Evolutionary conservation across 2,888 invertebrate species (phyloP), one percentile per base, ranked within the genome.

Genomic region (Sphecodes monilicornis): DNA sequence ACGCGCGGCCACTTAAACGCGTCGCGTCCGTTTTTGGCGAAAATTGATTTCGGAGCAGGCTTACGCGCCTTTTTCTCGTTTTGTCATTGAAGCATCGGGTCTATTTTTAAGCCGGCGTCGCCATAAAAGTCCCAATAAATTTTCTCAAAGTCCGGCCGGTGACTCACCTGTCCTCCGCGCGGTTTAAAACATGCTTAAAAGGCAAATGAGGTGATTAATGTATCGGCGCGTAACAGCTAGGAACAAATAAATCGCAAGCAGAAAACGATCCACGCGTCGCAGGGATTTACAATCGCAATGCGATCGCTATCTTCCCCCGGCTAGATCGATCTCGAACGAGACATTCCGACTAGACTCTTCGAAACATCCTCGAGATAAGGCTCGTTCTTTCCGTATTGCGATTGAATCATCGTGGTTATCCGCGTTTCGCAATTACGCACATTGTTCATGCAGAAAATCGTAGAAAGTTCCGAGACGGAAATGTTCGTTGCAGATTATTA

Each of bases 121-220:
- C 79, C 82, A 79, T 82, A 82, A 78, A 71, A 74, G 82, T 70
- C 74, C 79, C 74, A 82, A 82, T 82, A 82, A 82, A 79, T 79
- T 82, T 82, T 64, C 79, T 79, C 39, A 32, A 74, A 46, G 72
- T 57, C 68, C 57, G 26, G 39, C 57, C 39, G 80, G 68, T 80
- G 80, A 83, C 76, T 76, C 83, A 80, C 57, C 72, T 80, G 72
- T 83, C 66, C 72, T 76, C 57, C 72, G 69, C 57, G 57, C 66
- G 57, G 76, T 80, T 80, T 76, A 57, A 82, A 76, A 80, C 80
- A 43, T 68, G 26, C 83, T 76, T 81, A 76, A 81, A 81, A 84
- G 73, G 84, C 84, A 84, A 80, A 84, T 77, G 81, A 81, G 81
- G 68, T 64, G 81, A 84, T 84, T 84, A 84, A 81, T 77, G 84